These are phyloP conservation scores for Scalopus aquaticus DNA, from an alignment of 2,113 vertebrate genomes.

Conservation along the genomic window DNA sequence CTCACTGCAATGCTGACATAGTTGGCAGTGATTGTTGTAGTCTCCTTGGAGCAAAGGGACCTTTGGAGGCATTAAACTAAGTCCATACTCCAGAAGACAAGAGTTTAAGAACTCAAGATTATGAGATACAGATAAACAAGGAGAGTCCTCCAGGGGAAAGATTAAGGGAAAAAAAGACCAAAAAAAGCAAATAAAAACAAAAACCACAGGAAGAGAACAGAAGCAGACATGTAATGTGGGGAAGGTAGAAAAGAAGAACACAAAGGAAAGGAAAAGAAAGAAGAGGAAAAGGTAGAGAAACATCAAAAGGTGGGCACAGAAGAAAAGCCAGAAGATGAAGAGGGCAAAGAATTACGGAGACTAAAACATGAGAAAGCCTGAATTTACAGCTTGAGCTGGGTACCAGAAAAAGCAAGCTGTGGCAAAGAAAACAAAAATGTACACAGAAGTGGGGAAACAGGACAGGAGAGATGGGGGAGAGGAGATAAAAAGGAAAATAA, in stretches of 20 bases:
- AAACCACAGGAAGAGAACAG: neutral
- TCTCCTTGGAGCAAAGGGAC: neutral
- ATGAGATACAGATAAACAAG: neutral
- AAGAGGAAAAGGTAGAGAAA: neutral
- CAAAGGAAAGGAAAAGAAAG: fast-evolving
- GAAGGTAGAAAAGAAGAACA: neutral
- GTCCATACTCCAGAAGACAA: neutral
- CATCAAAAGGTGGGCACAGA: neutral
- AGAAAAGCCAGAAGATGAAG: neutral
- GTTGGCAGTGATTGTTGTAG: neutral
- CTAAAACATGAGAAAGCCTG: neutral
- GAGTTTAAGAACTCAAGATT: neutral
- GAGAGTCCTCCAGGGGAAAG: neutral
- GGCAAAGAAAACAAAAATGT: neutral
- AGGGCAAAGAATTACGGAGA: neutral
- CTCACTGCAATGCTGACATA: neutral
- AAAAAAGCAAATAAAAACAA: neutral
- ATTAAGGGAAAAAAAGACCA: neutral
- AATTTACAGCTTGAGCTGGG: neutral
- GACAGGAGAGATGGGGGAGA: neutral
- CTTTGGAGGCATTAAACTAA: neutral
- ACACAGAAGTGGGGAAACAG: neutral
- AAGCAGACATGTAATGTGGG: neutral
- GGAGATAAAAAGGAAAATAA: neutral
- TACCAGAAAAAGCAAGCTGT: neutral